A percentile compares a stretch with the other conserved stretches of the same genome.
Conservation (phyloP, 2,113 vertebrate genomes). For the Lepus timidus region DNA sequence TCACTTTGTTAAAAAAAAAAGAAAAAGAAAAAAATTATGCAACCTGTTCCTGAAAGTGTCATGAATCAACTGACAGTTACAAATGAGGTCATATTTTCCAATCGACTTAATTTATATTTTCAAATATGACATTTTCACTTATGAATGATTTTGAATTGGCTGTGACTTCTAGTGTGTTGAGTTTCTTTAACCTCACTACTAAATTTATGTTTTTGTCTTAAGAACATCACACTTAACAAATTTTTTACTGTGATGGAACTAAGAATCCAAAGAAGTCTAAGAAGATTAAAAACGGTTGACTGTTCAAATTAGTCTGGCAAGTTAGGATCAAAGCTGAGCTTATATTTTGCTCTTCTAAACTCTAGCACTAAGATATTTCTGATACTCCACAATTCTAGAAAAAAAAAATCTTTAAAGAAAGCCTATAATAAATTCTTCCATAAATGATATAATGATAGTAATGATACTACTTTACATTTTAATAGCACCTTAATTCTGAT, state of each 20-base stretch:
- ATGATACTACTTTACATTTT: background rate
- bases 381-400: background rate
- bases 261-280: background rate
- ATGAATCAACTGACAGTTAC: background rate
- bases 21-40: background rate
- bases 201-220: conserved; percentile 51
- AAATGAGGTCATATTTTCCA: conserved; percentile 70
- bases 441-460: background rate
- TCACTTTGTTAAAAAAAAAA: background rate
- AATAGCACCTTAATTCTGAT: background rate
- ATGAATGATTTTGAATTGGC: conserved; percentile 47
- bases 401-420: background rate
- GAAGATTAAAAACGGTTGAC: background rate
- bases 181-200: background rate
- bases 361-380: background rate
- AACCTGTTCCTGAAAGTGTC: conserved; percentile 40
- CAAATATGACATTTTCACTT: conserved; percentile 56
- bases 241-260: conserved; percentile 12
- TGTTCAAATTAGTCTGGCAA: background rate
- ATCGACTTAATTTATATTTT: conserved; percentile 40
- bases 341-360: background rate
- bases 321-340: background rate
- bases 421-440: background rate
- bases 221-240: conserved; percentile 52
- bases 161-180: conserved; percentile 45